A percentile compares a stretch with the other conserved stretches of the same genome.
phyloP scores from a whole-genome alignment of 2,113 vertebrate genomes.

The Pheucticus melanocephalus region DNA sequence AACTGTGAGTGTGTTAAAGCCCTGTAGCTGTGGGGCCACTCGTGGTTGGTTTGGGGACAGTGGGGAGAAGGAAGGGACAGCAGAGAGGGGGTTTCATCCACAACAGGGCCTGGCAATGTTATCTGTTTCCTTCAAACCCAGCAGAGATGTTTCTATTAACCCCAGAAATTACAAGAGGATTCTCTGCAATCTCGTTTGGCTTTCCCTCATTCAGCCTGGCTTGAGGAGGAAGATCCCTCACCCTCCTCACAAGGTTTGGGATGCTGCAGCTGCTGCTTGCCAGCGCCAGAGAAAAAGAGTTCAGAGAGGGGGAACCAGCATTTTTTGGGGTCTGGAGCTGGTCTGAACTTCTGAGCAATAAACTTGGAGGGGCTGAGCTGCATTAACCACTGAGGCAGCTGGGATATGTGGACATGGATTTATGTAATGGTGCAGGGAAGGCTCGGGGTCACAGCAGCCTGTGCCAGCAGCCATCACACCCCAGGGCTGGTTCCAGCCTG shows the following conservation, averaged over 20 bases:
- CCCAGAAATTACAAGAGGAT: not conserved
- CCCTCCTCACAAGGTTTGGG: fast-evolving
- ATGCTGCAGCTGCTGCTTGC: not conserved
- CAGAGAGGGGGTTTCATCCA: not conserved
- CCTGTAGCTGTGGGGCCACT: fast-evolving
- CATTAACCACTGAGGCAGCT: not conserved
- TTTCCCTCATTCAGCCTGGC: not conserved
- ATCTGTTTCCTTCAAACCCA: not conserved
- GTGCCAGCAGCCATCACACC: not conserved
- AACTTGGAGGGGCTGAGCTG: not conserved
- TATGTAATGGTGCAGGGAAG: fast-evolving
- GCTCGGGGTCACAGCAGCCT: not conserved
- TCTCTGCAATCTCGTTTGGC: not conserved
- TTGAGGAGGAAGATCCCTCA: not conserved
- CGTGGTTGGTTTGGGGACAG: not conserved
- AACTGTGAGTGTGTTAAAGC: fast-evolving
- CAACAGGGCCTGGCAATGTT: not conserved
- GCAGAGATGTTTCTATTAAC: not conserved
- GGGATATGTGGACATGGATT: fast-evolving
- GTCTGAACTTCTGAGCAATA: not conserved
- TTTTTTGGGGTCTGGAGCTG: not conserved
- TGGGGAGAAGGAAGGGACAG: not conserved
- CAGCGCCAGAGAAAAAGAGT: fast-evolving
- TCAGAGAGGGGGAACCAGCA: not conserved
- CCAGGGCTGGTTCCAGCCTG: not conserved